A percentile compares a stretch with the other conserved stretches of the same genome.
These are phyloP conservation scores for Ciona savignyi DNA, from an alignment of 23 tunicate genomes.

Conservation along the genomic window DNA sequence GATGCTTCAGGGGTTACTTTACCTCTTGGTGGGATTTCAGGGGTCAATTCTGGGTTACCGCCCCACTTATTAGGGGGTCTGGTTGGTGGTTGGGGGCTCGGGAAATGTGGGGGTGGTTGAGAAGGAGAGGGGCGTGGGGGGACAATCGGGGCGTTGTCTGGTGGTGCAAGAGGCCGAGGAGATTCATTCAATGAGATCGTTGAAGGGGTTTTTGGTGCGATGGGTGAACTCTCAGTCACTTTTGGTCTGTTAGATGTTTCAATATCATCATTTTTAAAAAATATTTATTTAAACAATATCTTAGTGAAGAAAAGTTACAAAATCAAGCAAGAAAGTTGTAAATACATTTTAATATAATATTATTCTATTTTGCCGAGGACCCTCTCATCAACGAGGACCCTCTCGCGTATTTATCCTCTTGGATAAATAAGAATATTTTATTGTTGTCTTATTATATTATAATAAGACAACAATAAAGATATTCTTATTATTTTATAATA, in stretches of 20 bases:
- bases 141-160: conserved; percentile 4
- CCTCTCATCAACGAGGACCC: too few relatives aligned
- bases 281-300: not conserved
- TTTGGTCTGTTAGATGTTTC: not conserved
- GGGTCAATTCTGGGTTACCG: not conserved
- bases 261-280: not conserved
- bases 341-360: too few relatives aligned
- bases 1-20: not conserved
- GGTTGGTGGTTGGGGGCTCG: not conserved
- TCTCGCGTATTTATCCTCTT: too few relatives aligned
- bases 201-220: not conserved
- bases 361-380: too few relatives aligned
- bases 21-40: conserved; percentile 2
- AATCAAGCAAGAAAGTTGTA: too few relatives aligned
- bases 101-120: not conserved
- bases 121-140: conserved; percentile 4
- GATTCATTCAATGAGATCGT: not conserved
- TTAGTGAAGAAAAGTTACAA: too few relatives aligned
- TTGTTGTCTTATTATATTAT: too few relatives aligned
- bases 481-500: too few relatives aligned
- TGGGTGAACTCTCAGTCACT: conserved; percentile 3
- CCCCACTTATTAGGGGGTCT: not conserved
- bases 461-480: too few relatives aligned
- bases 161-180: not conserved
- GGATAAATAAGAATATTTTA: too few relatives aligned